Percentiles rank a stretch among this genome's conserved stretches.
These are phyloP conservation scores for Gracilinanus agilis DNA, from an alignment of 2,113 vertebrate genomes.

Conservation along the genomic window DNA sequence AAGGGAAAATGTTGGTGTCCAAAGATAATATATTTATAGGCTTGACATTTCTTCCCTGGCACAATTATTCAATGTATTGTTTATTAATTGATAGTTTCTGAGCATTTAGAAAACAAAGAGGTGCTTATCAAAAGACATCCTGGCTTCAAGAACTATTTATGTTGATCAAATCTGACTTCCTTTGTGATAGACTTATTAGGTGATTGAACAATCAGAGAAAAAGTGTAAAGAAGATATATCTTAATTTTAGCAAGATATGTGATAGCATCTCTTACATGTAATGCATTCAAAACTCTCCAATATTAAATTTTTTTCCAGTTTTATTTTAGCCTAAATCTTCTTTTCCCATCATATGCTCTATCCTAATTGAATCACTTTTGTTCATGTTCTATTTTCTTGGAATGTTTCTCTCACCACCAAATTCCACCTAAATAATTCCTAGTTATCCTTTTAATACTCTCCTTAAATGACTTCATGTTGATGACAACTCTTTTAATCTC, in stretches of 20 bases:
- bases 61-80: neutral
- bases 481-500: neutral
- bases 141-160: neutral
- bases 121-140: neutral
- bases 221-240: neutral
- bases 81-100: neutral
- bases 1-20: neutral
- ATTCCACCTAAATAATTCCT: neutral
- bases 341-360: neutral
- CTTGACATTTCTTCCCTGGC: neutral
- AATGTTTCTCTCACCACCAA: neutral
- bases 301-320: neutral
- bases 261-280: neutral
- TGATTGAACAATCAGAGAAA: neutral
- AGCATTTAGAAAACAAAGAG: neutral
- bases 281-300: neutral
- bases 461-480: neutral
- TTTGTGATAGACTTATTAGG: neutral
- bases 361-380: neutral
- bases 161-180: neutral
- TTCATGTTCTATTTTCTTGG: neutral
- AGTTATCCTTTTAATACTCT: neutral
- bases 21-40: neutral
- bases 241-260: neutral
- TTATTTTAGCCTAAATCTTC: neutral